Evolutionary conservation across 2,113 vertebrate species (phyloP).

Genomic region (Sceloporus tristichus): DNA sequence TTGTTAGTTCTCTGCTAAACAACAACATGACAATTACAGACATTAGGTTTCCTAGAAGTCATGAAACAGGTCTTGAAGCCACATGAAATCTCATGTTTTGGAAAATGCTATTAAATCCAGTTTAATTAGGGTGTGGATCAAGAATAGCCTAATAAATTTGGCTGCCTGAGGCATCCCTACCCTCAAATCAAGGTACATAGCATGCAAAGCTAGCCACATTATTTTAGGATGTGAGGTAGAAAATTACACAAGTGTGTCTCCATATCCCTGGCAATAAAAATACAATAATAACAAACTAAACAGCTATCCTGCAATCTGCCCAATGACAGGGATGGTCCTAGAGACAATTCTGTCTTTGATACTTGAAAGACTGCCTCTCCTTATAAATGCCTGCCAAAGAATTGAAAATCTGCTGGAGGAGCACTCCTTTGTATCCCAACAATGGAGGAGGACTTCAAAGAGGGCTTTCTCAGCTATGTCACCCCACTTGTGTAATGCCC

Average conservation of each 20-base stretch:
- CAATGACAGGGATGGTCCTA: neutral
- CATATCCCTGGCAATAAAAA: neutral
- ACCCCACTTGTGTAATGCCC: too few species aligned
- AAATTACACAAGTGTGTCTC: neutral
- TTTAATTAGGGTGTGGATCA: slow-evolving; percentile 32
- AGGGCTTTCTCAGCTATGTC: too few species aligned
- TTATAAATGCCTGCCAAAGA: too few species aligned
- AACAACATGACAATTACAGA: slow-evolving; percentile 67
- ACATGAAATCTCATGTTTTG: slow-evolving; percentile 40
- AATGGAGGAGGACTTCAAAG: too few species aligned
- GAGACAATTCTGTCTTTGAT: neutral
- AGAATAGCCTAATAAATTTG: neutral
- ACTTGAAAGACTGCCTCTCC: too few species aligned
- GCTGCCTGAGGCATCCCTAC: neutral
- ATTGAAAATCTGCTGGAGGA: neutral
- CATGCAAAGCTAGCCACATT: neutral
- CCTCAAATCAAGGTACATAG: neutral
- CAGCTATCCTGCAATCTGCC: too few species aligned
- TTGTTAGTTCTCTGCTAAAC: slow-evolving; percentile 63
- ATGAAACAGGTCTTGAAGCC: slow-evolving; percentile 38
- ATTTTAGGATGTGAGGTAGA: neutral
- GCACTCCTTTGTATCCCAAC: too few species aligned
- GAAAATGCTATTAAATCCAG: slow-evolving; percentile 51
- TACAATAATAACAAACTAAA: neutral
- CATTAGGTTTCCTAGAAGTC: slow-evolving; percentile 60